A percentile compares a stretch with the other conserved stretches of the same genome.
Evolutionary conservation across 2,113 vertebrate genomes (phyloP).

Genomic region (Diadophis punctatus): DNA sequence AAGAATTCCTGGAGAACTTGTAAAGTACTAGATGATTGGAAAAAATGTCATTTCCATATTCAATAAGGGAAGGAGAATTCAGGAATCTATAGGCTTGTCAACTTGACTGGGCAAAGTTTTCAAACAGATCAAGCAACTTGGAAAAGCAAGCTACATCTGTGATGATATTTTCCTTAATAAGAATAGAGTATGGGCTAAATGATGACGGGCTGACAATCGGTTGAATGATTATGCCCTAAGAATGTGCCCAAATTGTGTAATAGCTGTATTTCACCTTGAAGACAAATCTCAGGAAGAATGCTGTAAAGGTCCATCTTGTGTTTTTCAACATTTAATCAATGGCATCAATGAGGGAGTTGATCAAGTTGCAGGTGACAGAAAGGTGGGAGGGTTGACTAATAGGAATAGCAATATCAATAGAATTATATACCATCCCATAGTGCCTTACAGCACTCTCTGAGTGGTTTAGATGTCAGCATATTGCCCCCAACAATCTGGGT

Average conservation of each 20-base stretch:
- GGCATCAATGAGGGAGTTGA: no score
- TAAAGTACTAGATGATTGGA: neutral
- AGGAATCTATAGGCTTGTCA: neutral
- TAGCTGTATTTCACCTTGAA: no score
- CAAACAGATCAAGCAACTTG: neutral
- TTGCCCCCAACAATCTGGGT: neutral
- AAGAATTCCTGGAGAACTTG: neutral
- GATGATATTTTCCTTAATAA: neutral
- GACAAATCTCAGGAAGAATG: no score
- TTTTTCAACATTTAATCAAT: no score
- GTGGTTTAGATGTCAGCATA: neutral
- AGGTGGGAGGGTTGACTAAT: no score
- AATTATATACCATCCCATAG: neutral
- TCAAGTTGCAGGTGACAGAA: no score
- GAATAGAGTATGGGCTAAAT: neutral
- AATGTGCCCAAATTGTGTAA: neutral
- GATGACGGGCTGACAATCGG: neutral
- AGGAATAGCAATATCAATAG: no score
- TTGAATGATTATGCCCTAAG: neutral
- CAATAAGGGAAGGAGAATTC: neutral
- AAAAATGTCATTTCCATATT: neutral
- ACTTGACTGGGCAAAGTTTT: neutral
- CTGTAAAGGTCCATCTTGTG: no score
- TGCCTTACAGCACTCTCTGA: neutral
- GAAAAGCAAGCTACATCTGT: neutral